Percentiles rank a stretch among this genome's conserved stretches.
phyloP scores from a whole-genome alignment of 2,888 invertebrate genomes.

The Teleogryllus oceanicus region DNA sequence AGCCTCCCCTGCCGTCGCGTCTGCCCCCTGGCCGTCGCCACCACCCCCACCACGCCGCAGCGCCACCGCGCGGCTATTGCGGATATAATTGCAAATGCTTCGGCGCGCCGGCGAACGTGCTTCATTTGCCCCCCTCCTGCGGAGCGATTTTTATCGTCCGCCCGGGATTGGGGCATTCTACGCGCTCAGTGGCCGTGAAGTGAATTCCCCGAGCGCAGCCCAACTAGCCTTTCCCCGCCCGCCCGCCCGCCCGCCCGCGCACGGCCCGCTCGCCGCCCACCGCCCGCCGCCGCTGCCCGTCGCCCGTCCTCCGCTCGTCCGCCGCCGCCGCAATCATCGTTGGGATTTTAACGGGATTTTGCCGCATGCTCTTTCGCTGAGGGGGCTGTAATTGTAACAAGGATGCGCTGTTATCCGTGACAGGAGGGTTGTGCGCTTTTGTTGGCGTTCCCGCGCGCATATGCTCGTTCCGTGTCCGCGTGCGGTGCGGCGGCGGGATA shows the following conservation, averaged over 20 bases:
- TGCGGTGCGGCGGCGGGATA: too few relatives aligned
- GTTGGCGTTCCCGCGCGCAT: not conserved
- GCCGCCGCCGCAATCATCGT: not conserved
- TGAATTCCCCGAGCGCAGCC: not conserved
- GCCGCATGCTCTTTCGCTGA: not conserved
- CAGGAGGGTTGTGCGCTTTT: not conserved
- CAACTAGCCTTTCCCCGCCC: not conserved
- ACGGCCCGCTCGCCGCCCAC: not conserved
- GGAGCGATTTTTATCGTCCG: not conserved
- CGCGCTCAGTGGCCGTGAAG: not conserved
- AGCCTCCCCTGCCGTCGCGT: not conserved
- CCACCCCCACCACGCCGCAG: not conserved
- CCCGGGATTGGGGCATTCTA: slow-evolving; percentile 11
- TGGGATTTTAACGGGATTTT: slow-evolving; percentile 12
- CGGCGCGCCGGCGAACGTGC: not conserved
- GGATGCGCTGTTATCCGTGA: not conserved
- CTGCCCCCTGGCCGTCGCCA: not conserved
- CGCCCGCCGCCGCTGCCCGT: not conserved
- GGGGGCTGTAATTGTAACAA: slow-evolving; percentile 10
- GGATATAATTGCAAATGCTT: slow-evolving; percentile 18
- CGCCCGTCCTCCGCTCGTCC: not conserved
- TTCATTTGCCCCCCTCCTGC: not conserved
- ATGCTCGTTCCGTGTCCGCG: too few relatives aligned
- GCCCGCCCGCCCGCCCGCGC: not conserved
- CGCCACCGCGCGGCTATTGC: not conserved